Conservation (phyloP, 2,888 invertebrate genomes). For the Limenitis camilla region DNA sequence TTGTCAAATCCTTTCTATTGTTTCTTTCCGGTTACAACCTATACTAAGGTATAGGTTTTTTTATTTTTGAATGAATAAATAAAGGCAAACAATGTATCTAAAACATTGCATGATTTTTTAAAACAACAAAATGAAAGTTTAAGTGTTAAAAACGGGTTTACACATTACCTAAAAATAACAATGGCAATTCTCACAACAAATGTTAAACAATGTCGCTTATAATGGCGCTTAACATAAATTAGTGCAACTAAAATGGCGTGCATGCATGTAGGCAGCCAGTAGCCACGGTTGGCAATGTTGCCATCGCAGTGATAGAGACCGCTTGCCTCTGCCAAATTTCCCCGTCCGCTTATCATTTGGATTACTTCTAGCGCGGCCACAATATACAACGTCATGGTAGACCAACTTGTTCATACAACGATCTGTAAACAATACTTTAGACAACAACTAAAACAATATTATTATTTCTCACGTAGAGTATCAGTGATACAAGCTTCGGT, state of each 20-base stretch:
- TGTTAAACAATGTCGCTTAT: constrained; percentile 20
- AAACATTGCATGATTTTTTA: no score
- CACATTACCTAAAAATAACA: not conserved
- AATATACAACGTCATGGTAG: constrained; percentile 30
- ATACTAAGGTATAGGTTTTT: no score
- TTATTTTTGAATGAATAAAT: no score
- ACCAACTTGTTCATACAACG: constrained; percentile 32
- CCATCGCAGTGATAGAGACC: constrained; percentile 47
- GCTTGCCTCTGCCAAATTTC: constrained; percentile 62
- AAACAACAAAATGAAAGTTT: not conserved
- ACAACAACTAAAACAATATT: no score
- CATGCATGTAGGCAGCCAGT: constrained; percentile 31
- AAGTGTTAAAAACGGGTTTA: not conserved
- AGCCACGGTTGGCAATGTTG: constrained; percentile 49
- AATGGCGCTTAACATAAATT: constrained; percentile 53
- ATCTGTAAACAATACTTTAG: no score
- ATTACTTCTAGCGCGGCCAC: constrained; percentile 44
- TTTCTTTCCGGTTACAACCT: no score
- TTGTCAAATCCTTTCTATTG: no score
- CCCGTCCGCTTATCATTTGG: constrained; percentile 64
- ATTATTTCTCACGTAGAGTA: no score
- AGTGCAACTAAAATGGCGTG: constrained; percentile 51
- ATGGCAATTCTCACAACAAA: constrained; percentile 8
- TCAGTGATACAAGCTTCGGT: no score
- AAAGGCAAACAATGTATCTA: no score